A percentile compares a stretch with the other conserved stretches of the same genome.
Conservation (phyloP, 2,888 invertebrate species). For the Chaitophorus viminalis region DNA sequence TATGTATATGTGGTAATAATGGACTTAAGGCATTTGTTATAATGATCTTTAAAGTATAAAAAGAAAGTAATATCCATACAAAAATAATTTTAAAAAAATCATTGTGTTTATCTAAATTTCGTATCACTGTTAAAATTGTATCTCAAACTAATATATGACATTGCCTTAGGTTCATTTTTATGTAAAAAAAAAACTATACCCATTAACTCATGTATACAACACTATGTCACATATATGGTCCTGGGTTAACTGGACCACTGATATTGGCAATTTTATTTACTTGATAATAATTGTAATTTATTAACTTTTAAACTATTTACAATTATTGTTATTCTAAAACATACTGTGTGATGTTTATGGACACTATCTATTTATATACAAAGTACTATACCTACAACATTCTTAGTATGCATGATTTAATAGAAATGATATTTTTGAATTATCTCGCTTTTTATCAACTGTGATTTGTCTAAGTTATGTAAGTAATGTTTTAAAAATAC, state of each 20-base stretch:
- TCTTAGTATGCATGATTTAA: not conserved
- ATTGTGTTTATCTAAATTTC: not conserved
- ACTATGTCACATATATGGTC: not conserved
- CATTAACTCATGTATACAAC: slow-evolving; percentile 13
- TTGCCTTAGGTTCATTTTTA: slow-evolving; percentile 7
- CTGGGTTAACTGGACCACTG: not conserved
- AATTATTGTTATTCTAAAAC: not conserved
- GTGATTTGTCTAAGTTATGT: not conserved
- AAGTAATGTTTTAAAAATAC: not conserved
- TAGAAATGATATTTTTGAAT: not conserved
- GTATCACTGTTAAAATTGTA: not conserved
- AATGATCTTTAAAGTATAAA: not conserved
- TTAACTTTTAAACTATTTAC: too few relatives aligned
- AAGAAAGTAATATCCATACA: not conserved
- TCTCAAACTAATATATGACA: not conserved
- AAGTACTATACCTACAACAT: not conserved
- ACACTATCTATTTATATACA: not conserved
- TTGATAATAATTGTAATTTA: not conserved
- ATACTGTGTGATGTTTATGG: not conserved
- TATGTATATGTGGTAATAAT: slow-evolving; percentile 1
- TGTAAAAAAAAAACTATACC: not conserved
- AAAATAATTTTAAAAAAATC: not conserved
- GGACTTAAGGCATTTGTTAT: not conserved
- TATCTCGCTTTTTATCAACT: not conserved
- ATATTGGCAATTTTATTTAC: not conserved